Evolutionary conservation across 2,888 invertebrate genomes (phyloP), one percentile per base, ranked within the genome.

Genomic region (Cordylochernes scorpioides): DNA sequence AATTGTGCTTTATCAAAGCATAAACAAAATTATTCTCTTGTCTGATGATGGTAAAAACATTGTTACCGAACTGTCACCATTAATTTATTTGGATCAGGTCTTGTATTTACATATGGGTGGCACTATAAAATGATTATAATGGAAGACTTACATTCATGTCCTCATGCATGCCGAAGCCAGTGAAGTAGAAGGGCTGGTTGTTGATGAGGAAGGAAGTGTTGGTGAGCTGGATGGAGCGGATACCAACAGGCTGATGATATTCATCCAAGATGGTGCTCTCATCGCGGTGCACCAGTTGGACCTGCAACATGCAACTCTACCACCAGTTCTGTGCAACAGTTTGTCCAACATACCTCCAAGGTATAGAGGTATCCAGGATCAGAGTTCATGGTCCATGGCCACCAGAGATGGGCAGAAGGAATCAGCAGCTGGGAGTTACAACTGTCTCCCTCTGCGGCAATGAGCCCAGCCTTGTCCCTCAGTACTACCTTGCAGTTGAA

Each of bases 121-220:
- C n/a, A n/a, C n/a, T n/a, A n/a, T n/a, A n/a, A n/a, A n/a, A 12
- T 29, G 17, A 2, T 16, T 12, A 27, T 3, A 12, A 6, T 28
- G 4, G n/a, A 16, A 18, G 6, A 33, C 64, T 61, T 50, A 77
- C 74, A 55, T 78, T 74, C 1, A 80, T 71, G 54, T 94, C 94
- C 53, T 94, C 91, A 49, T 94, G 91, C 51, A 77, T 71, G 12
- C 84, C 88, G 45, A 88, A 84, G 3, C 91, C 91, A 40, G 73
- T 67, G 44, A 91, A 64, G 52, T 94, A 94, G 31, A 88, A 62
- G 0, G 74, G 74, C 43, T 65, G 65, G n/a, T 66, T 64, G 49
- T 94, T 91, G 30, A 91, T 66, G 24, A 68, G 59, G 25, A 86
- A 60, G 24, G 50, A 44, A 0, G 66, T 66, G 40, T 69, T 68